These are phyloP conservation scores for Amphilophus citrinellus DNA, from an alignment of 2,113 vertebrate species.

Conservation along the genomic window DNA sequence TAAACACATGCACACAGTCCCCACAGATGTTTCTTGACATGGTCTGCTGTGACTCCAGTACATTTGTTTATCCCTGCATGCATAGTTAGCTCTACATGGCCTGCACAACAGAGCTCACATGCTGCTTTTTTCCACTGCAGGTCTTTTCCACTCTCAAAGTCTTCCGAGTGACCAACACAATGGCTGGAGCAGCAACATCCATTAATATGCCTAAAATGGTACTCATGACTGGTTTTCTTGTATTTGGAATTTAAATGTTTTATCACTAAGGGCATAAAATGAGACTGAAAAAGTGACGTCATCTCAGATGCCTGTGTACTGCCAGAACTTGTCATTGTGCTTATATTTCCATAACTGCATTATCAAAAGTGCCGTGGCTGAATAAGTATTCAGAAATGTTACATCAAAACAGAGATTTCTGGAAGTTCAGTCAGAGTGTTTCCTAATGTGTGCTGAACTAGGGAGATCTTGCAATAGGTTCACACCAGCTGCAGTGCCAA, in stretches of 20 bases:
- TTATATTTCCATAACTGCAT: conserved; percentile 6
- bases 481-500: not conserved
- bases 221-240: not conserved
- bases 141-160: conserved; percentile 30
- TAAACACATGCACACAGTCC: conserved; percentile 40
- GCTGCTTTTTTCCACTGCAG: conserved; percentile 52
- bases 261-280: not conserved
- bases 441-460: not conserved
- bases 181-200: not conserved
- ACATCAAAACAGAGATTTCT: not conserved
- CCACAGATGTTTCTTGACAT: conserved; percentile 71
- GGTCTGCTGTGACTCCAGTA: conserved; percentile 51
- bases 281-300: not conserved
- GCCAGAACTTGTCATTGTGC: not conserved
- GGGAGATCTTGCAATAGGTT: not conserved
- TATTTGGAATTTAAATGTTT: not conserved
- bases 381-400: conserved; percentile 6
- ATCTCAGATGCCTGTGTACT: not conserved
- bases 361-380: not conserved
- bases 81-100: conserved; percentile 50
- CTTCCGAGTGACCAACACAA: conserved; percentile 7
- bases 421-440: not conserved
- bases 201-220: not conserved
- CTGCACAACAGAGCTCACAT: conserved; percentile 46
- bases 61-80: conserved; percentile 67